These are phyloP conservation scores for Cossypha niveicapilla DNA, from an alignment of 2,797 vertebrate species.

Conservation along the genomic window DNA sequence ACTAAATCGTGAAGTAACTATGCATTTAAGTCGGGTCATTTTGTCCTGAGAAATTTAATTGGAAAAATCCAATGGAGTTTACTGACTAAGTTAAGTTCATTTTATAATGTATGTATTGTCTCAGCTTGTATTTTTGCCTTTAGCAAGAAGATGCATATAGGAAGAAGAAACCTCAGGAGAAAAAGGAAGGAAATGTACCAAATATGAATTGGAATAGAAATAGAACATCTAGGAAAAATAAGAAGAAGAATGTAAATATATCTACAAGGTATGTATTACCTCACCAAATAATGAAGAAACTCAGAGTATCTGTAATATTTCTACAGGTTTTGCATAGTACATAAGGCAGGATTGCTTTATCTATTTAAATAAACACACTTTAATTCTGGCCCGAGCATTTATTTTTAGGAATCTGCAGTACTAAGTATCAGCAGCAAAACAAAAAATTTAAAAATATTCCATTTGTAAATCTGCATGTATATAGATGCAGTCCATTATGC, in stretches of 20 bases:
- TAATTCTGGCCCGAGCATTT: not conserved
- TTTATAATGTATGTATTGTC: not conserved
- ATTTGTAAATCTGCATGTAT: not conserved
- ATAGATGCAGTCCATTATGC: not conserved
- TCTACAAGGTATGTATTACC: constrained; percentile 60
- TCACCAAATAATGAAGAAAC: not conserved
- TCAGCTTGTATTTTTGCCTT: constrained; percentile 33
- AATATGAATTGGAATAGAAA: constrained; percentile 83
- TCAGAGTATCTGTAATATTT: not conserved
- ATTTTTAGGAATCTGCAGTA: not conserved
- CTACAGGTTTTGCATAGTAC: not conserved
- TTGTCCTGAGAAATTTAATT: not conserved
- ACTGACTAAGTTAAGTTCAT: not conserved
- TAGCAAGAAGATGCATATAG: constrained; percentile 73
- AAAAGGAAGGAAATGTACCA: constrained; percentile 74
- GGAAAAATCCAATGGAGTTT: not conserved
- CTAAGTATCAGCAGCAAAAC: not conserved
- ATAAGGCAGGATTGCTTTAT: not conserved
- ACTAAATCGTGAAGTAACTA: constrained; percentile 19
- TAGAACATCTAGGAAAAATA: constrained; percentile 82
- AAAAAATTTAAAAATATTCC: not conserved
- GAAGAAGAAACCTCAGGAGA: constrained; percentile 84
- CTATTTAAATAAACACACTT: not conserved
- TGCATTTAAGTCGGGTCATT: not conserved
- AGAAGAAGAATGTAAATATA: constrained; percentile 75